Conservation (phyloP, 2,888 invertebrate species). For the Ophion slaviceki region DNA sequence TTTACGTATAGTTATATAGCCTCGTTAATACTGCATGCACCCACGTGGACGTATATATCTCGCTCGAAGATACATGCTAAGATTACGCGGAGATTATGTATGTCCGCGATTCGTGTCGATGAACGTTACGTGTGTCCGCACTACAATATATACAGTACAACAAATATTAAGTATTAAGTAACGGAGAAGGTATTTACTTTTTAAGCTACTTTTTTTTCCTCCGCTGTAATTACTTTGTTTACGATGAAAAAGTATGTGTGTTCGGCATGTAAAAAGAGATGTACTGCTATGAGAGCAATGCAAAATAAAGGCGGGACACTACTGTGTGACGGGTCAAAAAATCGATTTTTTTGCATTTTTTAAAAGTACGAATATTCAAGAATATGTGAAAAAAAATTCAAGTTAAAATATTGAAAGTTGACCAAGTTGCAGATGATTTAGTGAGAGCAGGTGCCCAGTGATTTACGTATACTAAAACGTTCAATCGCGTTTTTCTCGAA, state of each 20-base stretch:
- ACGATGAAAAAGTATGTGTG: background rate
- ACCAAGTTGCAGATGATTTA: too few relatives aligned
- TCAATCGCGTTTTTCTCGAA: too few relatives aligned
- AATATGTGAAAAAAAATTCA: too few relatives aligned
- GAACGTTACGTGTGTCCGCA: slow-evolving; percentile 9
- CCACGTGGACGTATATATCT: slow-evolving; percentile 43
- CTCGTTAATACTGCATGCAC: slow-evolving; percentile 31
- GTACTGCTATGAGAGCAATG: background rate
- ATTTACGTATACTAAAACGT: too few relatives aligned
- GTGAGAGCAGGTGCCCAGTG: too few relatives aligned
- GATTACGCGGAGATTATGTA: slow-evolving; percentile 48
- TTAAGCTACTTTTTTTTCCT: background rate
- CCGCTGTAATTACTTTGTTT: background rate
- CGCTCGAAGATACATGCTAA: slow-evolving; percentile 54
- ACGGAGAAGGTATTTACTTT: background rate
- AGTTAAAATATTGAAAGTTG: too few relatives aligned
- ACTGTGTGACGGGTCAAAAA: too few relatives aligned
- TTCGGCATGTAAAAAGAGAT: background rate
- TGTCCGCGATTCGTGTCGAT: slow-evolving; percentile 32
- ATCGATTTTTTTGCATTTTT: too few relatives aligned
- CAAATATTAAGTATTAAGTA: background rate
- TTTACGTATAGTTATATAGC: slow-evolving; percentile 21
- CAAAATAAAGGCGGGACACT: background rate
- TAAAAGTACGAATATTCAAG: too few relatives aligned
- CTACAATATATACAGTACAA: slow-evolving; percentile 6